These are phyloP conservation scores for Sphenopsis melanotis DNA, from an alignment of 2,797 vertebrate genomes.

Conservation along the genomic window DNA sequence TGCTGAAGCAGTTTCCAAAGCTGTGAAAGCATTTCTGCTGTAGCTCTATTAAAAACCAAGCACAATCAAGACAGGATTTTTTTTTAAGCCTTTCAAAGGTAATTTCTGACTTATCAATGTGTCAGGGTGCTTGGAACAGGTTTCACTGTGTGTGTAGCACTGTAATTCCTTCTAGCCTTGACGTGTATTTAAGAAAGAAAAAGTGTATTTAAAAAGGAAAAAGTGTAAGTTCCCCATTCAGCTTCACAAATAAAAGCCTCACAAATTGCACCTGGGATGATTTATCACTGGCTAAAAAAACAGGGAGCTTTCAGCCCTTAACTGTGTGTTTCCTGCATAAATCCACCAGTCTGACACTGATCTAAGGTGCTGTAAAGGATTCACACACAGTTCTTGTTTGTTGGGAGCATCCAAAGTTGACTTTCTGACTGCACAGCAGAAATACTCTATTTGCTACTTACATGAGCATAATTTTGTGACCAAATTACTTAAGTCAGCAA, in stretches of 20 bases:
- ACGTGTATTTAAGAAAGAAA: not conserved
- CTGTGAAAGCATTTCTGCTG: not conserved
- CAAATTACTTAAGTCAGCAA: conserved; percentile 57
- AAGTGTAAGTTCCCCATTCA: not conserved
- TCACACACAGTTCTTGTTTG: not conserved
- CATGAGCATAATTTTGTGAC: conserved; percentile 39
- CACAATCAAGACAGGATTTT: not conserved
- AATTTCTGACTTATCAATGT: not conserved
- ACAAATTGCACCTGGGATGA: not conserved
- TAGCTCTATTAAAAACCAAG: not conserved
- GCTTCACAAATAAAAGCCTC: not conserved
- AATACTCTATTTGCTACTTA: conserved; percentile 21
- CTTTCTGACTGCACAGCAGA: conserved; percentile 53
- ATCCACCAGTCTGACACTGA: not conserved
- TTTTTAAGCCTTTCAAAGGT: not conserved
- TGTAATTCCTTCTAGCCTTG: not conserved
- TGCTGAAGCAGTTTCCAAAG: not conserved
- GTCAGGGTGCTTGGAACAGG: not conserved
- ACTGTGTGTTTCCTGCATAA: not conserved
- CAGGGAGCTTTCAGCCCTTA: not conserved
- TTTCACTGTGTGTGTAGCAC: not conserved
- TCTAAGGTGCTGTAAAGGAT: not conserved
- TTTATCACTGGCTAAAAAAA: not conserved
- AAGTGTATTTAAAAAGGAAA: not conserved
- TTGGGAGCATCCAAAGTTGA: not conserved